Conservation (phyloP, 92 coral and sea anemone genomes). For the Porites cylindrica region DNA sequence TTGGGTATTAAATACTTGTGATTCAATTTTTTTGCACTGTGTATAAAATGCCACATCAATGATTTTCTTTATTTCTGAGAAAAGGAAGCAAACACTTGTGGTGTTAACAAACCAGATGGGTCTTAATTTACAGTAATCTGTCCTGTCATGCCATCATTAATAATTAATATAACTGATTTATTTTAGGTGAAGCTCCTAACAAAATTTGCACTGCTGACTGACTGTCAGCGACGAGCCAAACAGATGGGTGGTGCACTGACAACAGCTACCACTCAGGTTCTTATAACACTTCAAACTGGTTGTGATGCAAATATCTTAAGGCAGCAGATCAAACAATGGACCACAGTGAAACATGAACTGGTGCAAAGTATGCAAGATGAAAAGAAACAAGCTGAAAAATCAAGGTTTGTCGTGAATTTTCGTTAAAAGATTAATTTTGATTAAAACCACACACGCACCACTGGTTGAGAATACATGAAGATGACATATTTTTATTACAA, state of each 20-base stretch:
- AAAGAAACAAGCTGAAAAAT: constrained; percentile 30
- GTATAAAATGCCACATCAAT: too few species aligned
- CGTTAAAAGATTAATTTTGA: too few species aligned
- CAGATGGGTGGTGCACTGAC: constrained; percentile 59
- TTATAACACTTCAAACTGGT: constrained; percentile 12
- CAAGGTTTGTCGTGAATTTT: constrained; percentile 12
- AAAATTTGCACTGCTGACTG: constrained; percentile 79
- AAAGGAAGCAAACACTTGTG: too few species aligned
- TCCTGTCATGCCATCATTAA: too few species aligned
- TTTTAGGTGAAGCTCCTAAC: constrained; percentile 71
- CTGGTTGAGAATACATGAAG: too few species aligned
- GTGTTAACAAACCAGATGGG: too few species aligned
- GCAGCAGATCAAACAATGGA: constrained; percentile 59
- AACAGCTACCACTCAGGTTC: constrained; percentile 55
- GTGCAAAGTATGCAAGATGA: constrained; percentile 40
- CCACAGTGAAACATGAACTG: constrained; percentile 63
- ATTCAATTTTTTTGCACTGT: too few species aligned
- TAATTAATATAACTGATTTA: background rate
- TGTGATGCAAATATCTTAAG: constrained; percentile 11
- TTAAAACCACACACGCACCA: too few species aligned
- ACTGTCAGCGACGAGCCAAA: constrained; percentile 81
- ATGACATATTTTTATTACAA: too few species aligned
- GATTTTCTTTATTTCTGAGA: too few species aligned
- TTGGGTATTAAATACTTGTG: too few species aligned
- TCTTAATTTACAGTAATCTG: too few species aligned